Evolutionary conservation across 2,888 invertebrate species (phyloP).

Genomic region (Caenorhabditis sulstoni): DNA sequence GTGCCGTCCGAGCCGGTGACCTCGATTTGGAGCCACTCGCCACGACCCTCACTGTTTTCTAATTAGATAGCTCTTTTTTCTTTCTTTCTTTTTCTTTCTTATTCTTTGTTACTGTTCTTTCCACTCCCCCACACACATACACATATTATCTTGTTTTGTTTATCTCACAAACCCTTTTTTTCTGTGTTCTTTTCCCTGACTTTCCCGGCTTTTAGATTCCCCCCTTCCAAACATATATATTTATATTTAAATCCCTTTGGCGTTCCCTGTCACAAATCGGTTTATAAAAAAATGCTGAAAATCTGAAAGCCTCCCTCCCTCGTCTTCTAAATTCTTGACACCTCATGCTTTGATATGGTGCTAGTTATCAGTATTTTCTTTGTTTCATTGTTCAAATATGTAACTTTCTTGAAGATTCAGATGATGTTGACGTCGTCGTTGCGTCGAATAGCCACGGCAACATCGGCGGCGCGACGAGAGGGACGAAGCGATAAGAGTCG

Average conservation of each 20-base stretch:
- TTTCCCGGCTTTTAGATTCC: no score
- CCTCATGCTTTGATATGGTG: background rate
- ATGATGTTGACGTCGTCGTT: constrained; percentile 1
- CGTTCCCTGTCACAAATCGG: no score
- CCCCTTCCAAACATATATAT: no score
- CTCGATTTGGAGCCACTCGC: constrained; percentile 62
- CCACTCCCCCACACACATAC: no score
- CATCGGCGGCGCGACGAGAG: background rate
- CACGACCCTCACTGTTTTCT: constrained; percentile 58
- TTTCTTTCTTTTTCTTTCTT: constrained; percentile 5
- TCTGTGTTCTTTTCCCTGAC: no score
- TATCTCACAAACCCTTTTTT: no score
- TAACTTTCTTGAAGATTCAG: constrained; percentile 1
- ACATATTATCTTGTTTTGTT: no score
- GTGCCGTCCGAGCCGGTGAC: constrained; percentile 66
- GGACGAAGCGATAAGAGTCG: constrained; percentile 13
- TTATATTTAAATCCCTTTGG: no score
- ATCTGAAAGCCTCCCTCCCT: no score
- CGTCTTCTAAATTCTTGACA: background rate
- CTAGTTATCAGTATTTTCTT: background rate
- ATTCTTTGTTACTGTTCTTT: background rate
- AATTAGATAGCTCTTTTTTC: no score
- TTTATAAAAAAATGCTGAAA: no score
- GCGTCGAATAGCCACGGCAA: background rate
- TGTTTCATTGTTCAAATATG: no score